Percentiles rank a stretch among this genome's conserved stretches.
Conservation (phyloP, 2,113 vertebrate genomes). For the Hippocampus mohnikei region DNA sequence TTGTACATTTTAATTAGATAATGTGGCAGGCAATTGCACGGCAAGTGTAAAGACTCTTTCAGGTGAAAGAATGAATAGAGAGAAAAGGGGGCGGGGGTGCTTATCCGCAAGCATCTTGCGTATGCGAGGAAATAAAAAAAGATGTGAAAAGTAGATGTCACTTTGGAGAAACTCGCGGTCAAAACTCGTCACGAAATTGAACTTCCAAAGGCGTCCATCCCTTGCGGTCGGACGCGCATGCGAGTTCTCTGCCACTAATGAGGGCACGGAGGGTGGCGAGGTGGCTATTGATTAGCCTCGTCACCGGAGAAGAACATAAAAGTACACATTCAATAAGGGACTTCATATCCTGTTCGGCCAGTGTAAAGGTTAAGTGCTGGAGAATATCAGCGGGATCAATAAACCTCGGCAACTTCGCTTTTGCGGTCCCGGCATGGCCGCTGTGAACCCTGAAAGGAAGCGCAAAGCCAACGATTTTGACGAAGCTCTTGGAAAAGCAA, state of each 20-base stretch:
- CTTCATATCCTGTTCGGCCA: slow-evolving; percentile 75
- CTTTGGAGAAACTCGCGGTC: not conserved
- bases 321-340: slow-evolving; percentile 79
- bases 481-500: not conserved
- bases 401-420: slow-evolving; percentile 73
- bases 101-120: slow-evolving; percentile 67
- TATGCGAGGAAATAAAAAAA: slow-evolving; percentile 45
- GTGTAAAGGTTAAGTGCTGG: slow-evolving; percentile 81
- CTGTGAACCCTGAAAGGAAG: not conserved
- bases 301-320: slow-evolving; percentile 76
- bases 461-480: not conserved
- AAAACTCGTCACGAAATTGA: not conserved
- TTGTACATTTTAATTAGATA: slow-evolving; percentile 82
- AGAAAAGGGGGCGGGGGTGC: slow-evolving; percentile 46
- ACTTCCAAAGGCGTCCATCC: not conserved
- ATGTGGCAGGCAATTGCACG: slow-evolving; percentile 72
- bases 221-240: slow-evolving; percentile 23
- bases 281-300: slow-evolving; percentile 71
- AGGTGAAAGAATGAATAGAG: slow-evolving; percentile 74
- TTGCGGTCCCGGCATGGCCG: slow-evolving; percentile 48
- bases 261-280: slow-evolving; percentile 56
- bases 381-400: slow-evolving; percentile 77
- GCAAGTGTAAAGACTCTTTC: slow-evolving; percentile 63
- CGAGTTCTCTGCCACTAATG: slow-evolving; percentile 63
- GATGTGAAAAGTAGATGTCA: too few species aligned